These are phyloP conservation scores for Basileuterus tristriatus DNA, from an alignment of 2,797 vertebrate genomes.

Conservation along the genomic window DNA sequence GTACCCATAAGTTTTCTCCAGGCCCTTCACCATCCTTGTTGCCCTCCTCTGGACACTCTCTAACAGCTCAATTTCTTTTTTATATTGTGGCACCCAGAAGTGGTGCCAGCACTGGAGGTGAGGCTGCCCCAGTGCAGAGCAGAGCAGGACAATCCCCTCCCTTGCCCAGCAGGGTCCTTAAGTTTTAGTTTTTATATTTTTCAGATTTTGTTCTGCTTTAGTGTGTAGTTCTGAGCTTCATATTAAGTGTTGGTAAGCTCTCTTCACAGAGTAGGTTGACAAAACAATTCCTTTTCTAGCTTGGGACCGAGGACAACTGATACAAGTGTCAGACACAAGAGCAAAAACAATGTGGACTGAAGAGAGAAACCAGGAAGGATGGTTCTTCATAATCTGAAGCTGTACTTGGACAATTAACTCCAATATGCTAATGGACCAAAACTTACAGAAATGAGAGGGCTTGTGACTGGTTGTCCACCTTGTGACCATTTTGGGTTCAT, in stretches of 20 bases:
- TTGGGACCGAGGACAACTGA: background rate
- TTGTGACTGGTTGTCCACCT: fast-evolving
- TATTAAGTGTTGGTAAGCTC: background rate
- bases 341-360: background rate
- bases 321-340: background rate
- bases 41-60: background rate
- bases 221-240: background rate
- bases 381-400: background rate
- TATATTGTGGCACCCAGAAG: fast-evolving
- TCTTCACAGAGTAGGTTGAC: background rate
- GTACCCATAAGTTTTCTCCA: background rate
- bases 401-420: background rate
- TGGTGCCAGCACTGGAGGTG: background rate
- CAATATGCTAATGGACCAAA: background rate
- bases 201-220: background rate
- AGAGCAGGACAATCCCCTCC: background rate
- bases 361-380: background rate
- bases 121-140: background rate
- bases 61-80: background rate
- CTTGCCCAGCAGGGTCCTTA: background rate
- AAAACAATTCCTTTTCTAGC: background rate
- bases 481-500: background rate
- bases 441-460: background rate
- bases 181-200: background rate
- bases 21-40: background rate